These are phyloP conservation scores for Brachyopa scutellaris DNA, from an alignment of 2,888 invertebrate species.

Conservation along the genomic window DNA sequence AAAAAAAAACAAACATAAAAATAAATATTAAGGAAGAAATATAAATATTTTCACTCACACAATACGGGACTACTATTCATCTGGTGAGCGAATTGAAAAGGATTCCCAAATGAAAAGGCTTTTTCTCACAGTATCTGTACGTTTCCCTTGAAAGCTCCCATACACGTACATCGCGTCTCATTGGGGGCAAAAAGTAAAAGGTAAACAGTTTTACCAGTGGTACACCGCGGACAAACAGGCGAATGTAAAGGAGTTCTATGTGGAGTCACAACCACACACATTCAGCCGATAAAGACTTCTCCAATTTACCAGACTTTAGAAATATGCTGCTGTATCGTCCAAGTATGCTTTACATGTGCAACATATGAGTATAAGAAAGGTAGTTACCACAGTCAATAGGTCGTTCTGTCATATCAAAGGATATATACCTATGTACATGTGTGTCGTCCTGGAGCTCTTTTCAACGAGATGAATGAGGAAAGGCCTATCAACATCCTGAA, in stretches of 20 bases:
- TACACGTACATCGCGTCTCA: slow-evolving; percentile 44
- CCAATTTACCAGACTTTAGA: slow-evolving; percentile 40
- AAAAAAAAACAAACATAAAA: neutral
- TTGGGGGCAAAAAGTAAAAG: slow-evolving; percentile 13
- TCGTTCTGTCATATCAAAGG: slow-evolving; percentile 59
- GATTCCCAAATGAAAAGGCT: slow-evolving; percentile 48
- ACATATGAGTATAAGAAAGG: slow-evolving; percentile 16
- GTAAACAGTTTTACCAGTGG: slow-evolving; percentile 47
- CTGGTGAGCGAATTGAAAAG: slow-evolving; percentile 47
- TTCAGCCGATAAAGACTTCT: slow-evolving; percentile 45
- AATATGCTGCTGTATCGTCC: slow-evolving; percentile 11
- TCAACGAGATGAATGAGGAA: slow-evolving; percentile 40
- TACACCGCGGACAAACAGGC: slow-evolving; percentile 51
- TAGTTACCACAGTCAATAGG: slow-evolving; percentile 52
- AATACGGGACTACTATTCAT: slow-evolving; percentile 37
- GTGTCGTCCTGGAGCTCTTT: slow-evolving; percentile 23
- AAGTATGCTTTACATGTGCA: slow-evolving; percentile 50
- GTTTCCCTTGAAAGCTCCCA: slow-evolving; percentile 49
- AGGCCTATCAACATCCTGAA: slow-evolving; percentile 65
- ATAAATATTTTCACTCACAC: slow-evolving; percentile 28
- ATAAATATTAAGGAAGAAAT: slow-evolving; percentile 18
- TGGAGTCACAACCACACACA: neutral
- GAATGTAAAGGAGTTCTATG: slow-evolving; percentile 48
- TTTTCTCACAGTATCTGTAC: neutral
- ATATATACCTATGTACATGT: slow-evolving; percentile 5